These are phyloP conservation scores for human DNA, from an alignment of 2,113 vertebrate species.

Conservation along the genomic window GRCh38 chr2:7750001-7750500, in stretches of 20 bases:
- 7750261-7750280: background rate
- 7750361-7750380: background rate
- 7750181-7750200: background rate
- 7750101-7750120: background rate
- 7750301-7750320: background rate
- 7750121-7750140: background rate
- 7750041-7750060: background rate
- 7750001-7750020: background rate
- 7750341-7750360: background rate
- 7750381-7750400: background rate
- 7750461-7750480: background rate
- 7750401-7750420: rapidly evolving
- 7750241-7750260: background rate
- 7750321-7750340: background rate
- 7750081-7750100: background rate
- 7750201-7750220: background rate
- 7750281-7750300: background rate
- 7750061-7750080: background rate
- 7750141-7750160: background rate
- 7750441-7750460: background rate
- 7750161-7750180: background rate
- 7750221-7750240: background rate
- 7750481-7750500: too few relatives aligned
- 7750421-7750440: background rate
- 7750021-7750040: background rate